Evolutionary conservation across 2,888 invertebrate species (phyloP).

Genomic region (Drosophila subquinaria): DNA sequence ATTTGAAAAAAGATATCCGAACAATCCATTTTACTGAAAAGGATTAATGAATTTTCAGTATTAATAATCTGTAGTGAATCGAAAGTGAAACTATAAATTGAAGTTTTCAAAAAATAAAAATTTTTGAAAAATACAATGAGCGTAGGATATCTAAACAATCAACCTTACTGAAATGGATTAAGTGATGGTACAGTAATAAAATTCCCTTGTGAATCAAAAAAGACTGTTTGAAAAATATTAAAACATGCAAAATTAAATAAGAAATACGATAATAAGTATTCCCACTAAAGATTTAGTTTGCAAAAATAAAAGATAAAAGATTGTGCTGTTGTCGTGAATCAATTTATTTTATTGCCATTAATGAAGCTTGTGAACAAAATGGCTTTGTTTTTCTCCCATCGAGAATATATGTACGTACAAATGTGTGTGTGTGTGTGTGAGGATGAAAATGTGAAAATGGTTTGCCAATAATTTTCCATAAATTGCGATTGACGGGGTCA

Average conservation of each 20-base stretch:
- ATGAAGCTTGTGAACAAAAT: conserved; percentile 58
- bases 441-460: conserved; percentile 54
- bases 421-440: conserved; percentile 38
- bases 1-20: too few relatives aligned
- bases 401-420: conserved; percentile 16
- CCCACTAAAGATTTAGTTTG: background rate
- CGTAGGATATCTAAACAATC: too few relatives aligned
- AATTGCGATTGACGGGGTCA: conserved; percentile 60
- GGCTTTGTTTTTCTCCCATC: conserved; percentile 56
- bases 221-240: background rate
- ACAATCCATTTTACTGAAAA: too few relatives aligned
- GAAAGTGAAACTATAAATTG: too few relatives aligned
- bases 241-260: background rate
- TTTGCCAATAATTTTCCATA: conserved; percentile 57
- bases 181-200: background rate
- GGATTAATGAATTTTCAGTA: too few relatives aligned
- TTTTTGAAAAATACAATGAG: background rate
- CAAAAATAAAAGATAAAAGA: conserved; percentile 9
- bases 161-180: too few relatives aligned
- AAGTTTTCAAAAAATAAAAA: background rate
- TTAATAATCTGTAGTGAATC: too few relatives aligned
- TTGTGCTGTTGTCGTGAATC: conserved; percentile 28
- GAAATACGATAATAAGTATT: too few relatives aligned
- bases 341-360: conserved; percentile 47
- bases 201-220: background rate